Evolutionary conservation across 2,113 vertebrate genomes (phyloP), one percentile per base, ranked within the genome.

Genomic region (Phainopepla nitens): DNA sequence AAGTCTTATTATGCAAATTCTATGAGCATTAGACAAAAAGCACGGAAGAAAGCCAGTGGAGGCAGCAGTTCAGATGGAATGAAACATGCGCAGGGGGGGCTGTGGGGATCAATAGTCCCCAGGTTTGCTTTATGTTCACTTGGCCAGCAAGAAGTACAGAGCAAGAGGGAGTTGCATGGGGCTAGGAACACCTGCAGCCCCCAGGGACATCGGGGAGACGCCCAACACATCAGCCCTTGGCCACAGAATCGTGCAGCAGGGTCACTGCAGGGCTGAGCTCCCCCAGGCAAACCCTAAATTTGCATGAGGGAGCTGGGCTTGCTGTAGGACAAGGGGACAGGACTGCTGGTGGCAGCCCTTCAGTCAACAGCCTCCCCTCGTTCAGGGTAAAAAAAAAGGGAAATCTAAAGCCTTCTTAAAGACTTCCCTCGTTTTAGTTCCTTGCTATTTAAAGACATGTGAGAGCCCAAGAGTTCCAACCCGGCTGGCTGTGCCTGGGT

Each of bases 381-480:
- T 24, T 82, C 1, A 1, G 11, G 13, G n/a, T 3, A 5, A 42
- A 31, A 39, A 39, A 33, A 47, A 62, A 9, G 18, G 36, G 35
- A 65, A 64, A 42, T 24, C 66, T 62, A 70, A 76, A 92, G 33
- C 53, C 42, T 61, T 89, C 69, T 54, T 86, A 68, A 79, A 54
- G 88, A n/a, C 80, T 85, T 81, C 58, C 62, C 41, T 8, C 1
- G 0, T 62, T 83, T 96, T 53, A 83, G 58, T 60, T 81, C 27
- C 45, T 58, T 53, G 58, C 64, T 80, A 84, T 92, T 94, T 95
- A 86, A 70, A 86, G 73, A 53, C 23, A 35, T 3, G 8, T 1
- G 33, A 91, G 61, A 91, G 84, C 57, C 87, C 85, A 56, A 58
- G 75, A 94, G 49, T 80, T 93, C 50, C 84, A 87, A 79, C 54